Evolutionary conservation across 2,797 vertebrate genomes (phyloP).

Genomic region (Mormyrops attenuatus): DNA sequence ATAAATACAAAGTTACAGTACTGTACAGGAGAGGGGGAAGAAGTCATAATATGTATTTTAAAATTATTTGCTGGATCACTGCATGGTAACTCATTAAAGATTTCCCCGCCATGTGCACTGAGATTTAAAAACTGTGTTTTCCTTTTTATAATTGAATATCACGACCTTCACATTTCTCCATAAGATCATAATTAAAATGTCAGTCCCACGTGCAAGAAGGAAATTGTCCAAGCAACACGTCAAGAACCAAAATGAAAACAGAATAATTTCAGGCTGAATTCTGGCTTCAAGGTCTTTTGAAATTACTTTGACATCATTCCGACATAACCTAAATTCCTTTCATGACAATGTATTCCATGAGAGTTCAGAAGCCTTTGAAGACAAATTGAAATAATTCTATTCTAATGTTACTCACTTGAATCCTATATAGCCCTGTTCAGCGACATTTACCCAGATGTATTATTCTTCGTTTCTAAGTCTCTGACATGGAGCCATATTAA

Average conservation of each 20-base stretch:
- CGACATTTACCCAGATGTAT: background rate
- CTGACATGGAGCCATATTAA: background rate
- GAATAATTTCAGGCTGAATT: background rate
- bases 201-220: background rate
- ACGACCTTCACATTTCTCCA: background rate
- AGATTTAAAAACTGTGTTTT: background rate
- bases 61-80: background rate
- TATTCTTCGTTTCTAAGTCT: background rate
- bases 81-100: background rate
- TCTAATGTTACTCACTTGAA: background rate
- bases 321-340: background rate
- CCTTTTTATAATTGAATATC: background rate
- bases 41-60: background rate
- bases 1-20: background rate
- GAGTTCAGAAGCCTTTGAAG: slow-evolving; percentile 9
- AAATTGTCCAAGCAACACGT: background rate
- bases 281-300: background rate
- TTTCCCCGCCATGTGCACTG: background rate
- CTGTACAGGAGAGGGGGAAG: background rate
- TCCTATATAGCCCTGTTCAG: background rate
- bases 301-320: background rate
- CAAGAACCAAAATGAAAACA: background rate
- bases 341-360: background rate
- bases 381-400: slow-evolving; percentile 2
- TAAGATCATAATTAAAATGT: background rate